Evolutionary conservation across 2,113 vertebrate species (phyloP).

Genomic region (Chloebia gouldiae): DNA sequence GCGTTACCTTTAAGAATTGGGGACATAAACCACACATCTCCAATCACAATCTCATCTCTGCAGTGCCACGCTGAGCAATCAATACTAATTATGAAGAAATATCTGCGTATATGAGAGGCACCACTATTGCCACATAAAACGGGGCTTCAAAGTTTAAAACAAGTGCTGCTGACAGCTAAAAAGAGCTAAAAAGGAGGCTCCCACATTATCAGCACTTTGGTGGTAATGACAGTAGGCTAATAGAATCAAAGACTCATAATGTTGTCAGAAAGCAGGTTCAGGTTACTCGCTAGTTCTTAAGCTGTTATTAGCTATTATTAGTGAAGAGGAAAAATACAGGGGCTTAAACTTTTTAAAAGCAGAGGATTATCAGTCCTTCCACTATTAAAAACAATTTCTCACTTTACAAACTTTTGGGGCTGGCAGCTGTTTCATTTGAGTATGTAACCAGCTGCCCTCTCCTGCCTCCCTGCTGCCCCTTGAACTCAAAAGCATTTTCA

Average conservation of each 20-base stretch:
- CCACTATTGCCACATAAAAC: constrained; percentile 21
- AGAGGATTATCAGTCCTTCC: constrained; percentile 61
- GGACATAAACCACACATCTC: constrained; percentile 9
- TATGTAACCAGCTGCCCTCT: constrained; percentile 57
- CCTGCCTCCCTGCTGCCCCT: constrained; percentile 58
- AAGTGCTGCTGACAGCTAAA: constrained; percentile 55
- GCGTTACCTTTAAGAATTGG: background rate
- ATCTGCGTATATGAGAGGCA: background rate
- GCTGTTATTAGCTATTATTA: constrained; percentile 67
- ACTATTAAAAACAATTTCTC: constrained; percentile 71
- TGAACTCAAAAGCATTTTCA: constrained; percentile 70
- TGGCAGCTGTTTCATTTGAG: constrained; percentile 68
- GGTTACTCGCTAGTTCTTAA: constrained; percentile 54
- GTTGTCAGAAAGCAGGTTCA: constrained; percentile 54
- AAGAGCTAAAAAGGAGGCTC: constrained; percentile 38
- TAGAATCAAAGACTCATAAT: constrained; percentile 58
- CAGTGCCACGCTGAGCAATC: background rate
- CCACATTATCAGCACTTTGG: constrained; percentile 43
- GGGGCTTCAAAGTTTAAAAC: constrained; percentile 41
- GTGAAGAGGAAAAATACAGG: constrained; percentile 38
- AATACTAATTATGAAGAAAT: constrained; percentile 29
- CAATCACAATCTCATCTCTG: background rate
- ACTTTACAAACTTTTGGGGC: constrained; percentile 52
- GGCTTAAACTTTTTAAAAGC: constrained; percentile 63
- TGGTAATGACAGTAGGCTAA: constrained; percentile 60